A percentile compares a stretch with the other conserved stretches of the same genome.
phyloP scores from a whole-genome alignment of 2,888 invertebrate genomes.

The Lingula anatina region DNA sequence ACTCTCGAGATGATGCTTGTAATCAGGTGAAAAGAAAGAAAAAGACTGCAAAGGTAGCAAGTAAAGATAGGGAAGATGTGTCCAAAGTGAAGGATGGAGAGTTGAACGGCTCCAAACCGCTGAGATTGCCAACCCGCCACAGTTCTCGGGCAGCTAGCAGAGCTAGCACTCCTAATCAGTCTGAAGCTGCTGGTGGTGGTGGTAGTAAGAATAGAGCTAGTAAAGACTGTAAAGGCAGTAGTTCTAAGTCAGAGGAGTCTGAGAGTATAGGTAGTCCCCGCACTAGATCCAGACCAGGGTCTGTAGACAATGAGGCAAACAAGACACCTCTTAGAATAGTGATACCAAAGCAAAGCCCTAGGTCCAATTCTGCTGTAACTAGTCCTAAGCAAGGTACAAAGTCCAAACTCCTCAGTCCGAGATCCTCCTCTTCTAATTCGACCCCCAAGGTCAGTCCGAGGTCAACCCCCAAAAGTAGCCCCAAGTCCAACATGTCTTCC shows the following conservation, averaged over 20 bases:
- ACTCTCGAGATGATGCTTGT: constrained; percentile 70
- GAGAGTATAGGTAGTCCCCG: background rate
- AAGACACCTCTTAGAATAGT: background rate
- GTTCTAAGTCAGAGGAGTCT: background rate
- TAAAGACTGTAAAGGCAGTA: background rate
- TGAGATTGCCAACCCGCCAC: constrained; percentile 1
- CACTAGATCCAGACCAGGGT: background rate
- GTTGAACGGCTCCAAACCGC: background rate
- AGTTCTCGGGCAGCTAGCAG: background rate
- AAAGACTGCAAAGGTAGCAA: background rate
- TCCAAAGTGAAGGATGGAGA: too few species aligned
- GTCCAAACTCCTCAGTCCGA: too few species aligned
- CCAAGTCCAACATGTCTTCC: background rate
- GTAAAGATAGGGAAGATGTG: too few species aligned
- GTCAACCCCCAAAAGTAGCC: background rate
- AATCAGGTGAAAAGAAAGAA: constrained; percentile 69
- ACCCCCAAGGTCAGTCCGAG: background rate
- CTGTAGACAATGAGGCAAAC: background rate
- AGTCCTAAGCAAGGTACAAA: background rate
- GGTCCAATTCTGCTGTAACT: background rate
- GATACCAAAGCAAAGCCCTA: background rate
- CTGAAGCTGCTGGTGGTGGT: too few species aligned
- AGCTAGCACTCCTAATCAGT: too few species aligned
- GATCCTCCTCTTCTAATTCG: background rate
- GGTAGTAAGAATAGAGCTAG: too few species aligned